Base-by-base conservation (phyloP, 1,140 invertebrate genomes). In the Acromyrmex heyeri region DNA sequence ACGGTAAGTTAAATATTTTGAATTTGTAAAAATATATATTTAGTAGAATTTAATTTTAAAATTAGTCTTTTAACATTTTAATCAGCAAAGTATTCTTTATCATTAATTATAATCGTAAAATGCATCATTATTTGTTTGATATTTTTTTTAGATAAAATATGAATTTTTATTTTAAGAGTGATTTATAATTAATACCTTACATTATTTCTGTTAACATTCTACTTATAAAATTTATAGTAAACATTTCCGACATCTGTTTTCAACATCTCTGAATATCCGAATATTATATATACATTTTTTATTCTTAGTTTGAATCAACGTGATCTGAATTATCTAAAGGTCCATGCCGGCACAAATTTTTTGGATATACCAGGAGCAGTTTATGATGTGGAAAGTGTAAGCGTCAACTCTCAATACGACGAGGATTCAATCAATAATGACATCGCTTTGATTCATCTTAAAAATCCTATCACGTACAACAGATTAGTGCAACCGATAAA, bases 361-460 rank as follows among this genome's bases (percentile, higher is more conserved):
- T 21, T 77, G 14, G 67, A 70, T 14, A 44, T n/a, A 10, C 7
- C 24, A 7, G 85, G 85, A 44, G 16, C 65, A 0, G 61, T 81
- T 67, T 92, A 94, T 76, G 0, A 24, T 10, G 27, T 76, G 38
- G 73, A 81, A 3, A 53, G 38, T 14, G 87, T 94, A 1, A 76
- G 81, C 21, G 76, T 92, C 18, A 94, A 96, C 87, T 79, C 90
- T 16, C 6, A 87, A 0, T 95, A 91, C 57, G 34, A 57, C 5
- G 38, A 86, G 0, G 75, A 0, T 12, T 12, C 0, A 3, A 1
- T 92, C 8, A 59, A 81, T 12, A 95, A 95, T 72, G 95, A 96
- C 83, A 92, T 96, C 6, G 95, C 93, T 12, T 44, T 96, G 14
- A 83, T 96, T 50, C 75, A 88, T 7, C 77, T 96, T 16, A 82